phyloP scores from a whole-genome alignment of 2,888 invertebrate species.

The Palloptera scutellata region DNA sequence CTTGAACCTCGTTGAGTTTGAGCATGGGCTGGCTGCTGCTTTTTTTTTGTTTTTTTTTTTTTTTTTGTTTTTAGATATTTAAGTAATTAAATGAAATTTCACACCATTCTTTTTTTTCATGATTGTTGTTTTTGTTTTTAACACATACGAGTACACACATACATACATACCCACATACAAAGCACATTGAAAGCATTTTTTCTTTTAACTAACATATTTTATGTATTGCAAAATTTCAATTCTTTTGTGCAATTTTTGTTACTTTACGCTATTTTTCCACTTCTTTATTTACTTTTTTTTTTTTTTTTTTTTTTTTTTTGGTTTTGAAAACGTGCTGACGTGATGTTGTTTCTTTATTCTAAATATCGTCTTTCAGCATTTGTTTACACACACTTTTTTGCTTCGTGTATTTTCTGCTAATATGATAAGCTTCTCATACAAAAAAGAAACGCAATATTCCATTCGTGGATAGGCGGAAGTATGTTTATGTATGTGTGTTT shows the following conservation, averaged over 20 bases:
- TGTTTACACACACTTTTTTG: background rate
- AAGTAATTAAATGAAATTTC: slow-evolving; percentile 56
- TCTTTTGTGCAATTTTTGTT: slow-evolving; percentile 3
- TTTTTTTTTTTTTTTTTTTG: slow-evolving; percentile 21
- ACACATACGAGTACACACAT: background rate
- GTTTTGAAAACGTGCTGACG: too few species aligned
- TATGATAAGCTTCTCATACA: background rate
- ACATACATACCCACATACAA: background rate
- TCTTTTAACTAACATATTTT: too few species aligned
- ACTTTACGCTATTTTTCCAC: slow-evolving; percentile 8
- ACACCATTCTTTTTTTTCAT: slow-evolving; percentile 36
- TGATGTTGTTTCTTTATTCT: slow-evolving; percentile 14
- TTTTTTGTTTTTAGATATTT: slow-evolving; percentile 38
- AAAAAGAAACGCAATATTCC: background rate
- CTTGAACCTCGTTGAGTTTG: background rate
- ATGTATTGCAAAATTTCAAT: background rate
- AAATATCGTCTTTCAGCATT: background rate
- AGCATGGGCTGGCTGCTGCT: background rate
- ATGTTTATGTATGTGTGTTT: background rate
- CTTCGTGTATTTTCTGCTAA: background rate
- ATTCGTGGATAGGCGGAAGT: background rate
- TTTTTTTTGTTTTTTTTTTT: too few species aligned
- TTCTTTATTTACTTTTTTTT: slow-evolving; percentile 6
- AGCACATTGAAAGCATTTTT: too few species aligned
- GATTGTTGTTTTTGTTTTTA: background rate